These are phyloP conservation scores for Vesta saturnalis DNA, from an alignment of 2,888 invertebrate genomes.

Conservation along the genomic window DNA sequence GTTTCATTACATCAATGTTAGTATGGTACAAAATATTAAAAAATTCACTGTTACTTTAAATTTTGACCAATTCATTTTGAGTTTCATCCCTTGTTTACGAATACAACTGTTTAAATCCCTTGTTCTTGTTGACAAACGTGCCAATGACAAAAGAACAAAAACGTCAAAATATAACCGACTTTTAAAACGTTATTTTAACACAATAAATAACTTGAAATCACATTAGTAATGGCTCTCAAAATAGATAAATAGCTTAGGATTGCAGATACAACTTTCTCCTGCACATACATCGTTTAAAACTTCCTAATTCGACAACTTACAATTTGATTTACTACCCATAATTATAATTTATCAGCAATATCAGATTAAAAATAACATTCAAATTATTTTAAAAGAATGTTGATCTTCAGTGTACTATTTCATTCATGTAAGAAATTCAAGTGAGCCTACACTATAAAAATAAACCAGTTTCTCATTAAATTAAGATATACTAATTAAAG, in stretches of 20 bases:
- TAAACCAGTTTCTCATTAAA: conserved; percentile 34
- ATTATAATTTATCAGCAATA: background rate
- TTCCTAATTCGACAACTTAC: background rate
- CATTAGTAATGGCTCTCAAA: background rate
- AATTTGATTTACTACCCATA: background rate
- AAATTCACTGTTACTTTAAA: no score
- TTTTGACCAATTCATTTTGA: no score
- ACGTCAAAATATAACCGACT: background rate
- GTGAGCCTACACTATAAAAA: conserved; percentile 26
- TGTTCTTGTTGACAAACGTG: conserved; percentile 9
- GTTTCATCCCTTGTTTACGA: no score
- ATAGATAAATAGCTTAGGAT: background rate
- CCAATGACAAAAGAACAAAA: background rate
- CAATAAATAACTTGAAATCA: background rate
- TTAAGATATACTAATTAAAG: conserved; percentile 14
- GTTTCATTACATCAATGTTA: no score
- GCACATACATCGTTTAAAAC: background rate
- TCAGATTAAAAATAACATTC: background rate
- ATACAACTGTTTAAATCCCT: no score
- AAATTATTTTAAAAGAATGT: conserved; percentile 1
- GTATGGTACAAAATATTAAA: no score
- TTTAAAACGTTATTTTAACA: background rate
- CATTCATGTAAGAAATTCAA: conserved; percentile 7
- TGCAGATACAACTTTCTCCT: background rate
- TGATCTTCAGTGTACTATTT: background rate